A percentile compares a stretch with the other conserved stretches of the same genome.
These are phyloP conservation scores for Pollenia labialis DNA, from an alignment of 2,888 invertebrate species.

Conservation along the genomic window DNA sequence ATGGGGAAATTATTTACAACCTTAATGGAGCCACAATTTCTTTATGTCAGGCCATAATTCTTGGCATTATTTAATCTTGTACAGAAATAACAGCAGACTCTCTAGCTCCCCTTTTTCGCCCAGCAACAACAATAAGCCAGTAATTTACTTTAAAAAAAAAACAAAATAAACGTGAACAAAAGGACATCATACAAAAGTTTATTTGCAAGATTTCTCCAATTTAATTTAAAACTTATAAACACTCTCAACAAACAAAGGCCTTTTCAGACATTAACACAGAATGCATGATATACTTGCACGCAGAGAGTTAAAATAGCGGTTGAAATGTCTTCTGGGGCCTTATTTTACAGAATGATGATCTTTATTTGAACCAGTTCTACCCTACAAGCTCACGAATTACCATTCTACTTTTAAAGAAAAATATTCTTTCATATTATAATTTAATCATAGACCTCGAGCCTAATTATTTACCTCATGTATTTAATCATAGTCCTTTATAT, in stretches of 20 bases:
- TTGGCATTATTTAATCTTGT: slow-evolving; percentile 28
- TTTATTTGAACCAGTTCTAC: no score
- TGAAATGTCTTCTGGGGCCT: no score
- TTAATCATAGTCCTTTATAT: no score
- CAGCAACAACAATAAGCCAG: background rate
- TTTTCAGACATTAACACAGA: no score
- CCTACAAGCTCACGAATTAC: no score
- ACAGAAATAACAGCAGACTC: background rate
- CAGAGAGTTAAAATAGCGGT: no score
- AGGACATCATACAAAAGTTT: slow-evolving; percentile 27
- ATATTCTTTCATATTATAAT: no score
- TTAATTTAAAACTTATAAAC: background rate
- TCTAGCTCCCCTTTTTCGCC: background rate
- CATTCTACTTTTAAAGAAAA: no score
- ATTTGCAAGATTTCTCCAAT: slow-evolving; percentile 21
- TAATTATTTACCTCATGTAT: no score
- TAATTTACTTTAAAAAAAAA: background rate
- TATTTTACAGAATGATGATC: no score
- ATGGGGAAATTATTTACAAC: slow-evolving; percentile 63
- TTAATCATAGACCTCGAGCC: no score
- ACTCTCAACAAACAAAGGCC: slow-evolving; percentile 1
- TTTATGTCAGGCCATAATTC: slow-evolving; percentile 54
- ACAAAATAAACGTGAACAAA: background rate
- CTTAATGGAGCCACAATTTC: slow-evolving; percentile 62
- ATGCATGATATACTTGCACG: no score